Evolutionary conservation across 2,113 vertebrate species (phyloP).

Genomic region (Podilymbus podiceps): DNA sequence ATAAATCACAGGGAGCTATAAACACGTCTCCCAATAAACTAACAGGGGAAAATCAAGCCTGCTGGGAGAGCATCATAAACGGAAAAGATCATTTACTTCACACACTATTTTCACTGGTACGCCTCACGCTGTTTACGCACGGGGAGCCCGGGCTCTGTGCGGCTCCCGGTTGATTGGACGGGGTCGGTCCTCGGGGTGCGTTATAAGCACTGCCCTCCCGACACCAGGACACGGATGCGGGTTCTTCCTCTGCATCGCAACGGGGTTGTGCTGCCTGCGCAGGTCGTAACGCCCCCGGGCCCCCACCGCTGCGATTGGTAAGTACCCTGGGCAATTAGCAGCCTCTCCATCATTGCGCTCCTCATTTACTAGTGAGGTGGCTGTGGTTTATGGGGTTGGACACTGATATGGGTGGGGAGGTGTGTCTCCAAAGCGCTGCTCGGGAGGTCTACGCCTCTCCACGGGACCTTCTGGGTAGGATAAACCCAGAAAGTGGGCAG

Average conservation of each 20-base stretch:
- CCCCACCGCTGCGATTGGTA: fast-evolving
- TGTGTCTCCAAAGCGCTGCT: fast-evolving
- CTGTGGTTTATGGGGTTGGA: not conserved
- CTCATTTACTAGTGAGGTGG: fast-evolving
- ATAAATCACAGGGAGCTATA: conserved; percentile 28
- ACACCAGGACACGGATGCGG: fast-evolving
- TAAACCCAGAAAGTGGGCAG: fast-evolving
- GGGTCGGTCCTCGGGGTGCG: not conserved
- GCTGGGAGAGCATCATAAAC: not conserved
- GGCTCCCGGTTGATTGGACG: not conserved
- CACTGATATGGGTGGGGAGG: fast-evolving
- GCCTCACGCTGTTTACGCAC: not conserved
- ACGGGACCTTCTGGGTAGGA: fast-evolving
- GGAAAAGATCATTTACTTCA: not conserved
- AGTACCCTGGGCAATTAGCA: not conserved
- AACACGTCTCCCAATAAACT: not conserved
- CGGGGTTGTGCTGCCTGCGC: too few species aligned
- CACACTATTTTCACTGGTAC: not conserved
- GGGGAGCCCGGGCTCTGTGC: not conserved
- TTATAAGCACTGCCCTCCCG: not conserved
- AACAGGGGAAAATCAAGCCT: not conserved
- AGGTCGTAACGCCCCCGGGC: not conserved
- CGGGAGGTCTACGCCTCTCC: fast-evolving
- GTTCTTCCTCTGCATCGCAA: not conserved
- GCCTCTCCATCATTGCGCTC: not conserved